These are phyloP conservation scores for Corythornis cristatus DNA, from an alignment of 2,113 vertebrate genomes.

Conservation along the genomic window DNA sequence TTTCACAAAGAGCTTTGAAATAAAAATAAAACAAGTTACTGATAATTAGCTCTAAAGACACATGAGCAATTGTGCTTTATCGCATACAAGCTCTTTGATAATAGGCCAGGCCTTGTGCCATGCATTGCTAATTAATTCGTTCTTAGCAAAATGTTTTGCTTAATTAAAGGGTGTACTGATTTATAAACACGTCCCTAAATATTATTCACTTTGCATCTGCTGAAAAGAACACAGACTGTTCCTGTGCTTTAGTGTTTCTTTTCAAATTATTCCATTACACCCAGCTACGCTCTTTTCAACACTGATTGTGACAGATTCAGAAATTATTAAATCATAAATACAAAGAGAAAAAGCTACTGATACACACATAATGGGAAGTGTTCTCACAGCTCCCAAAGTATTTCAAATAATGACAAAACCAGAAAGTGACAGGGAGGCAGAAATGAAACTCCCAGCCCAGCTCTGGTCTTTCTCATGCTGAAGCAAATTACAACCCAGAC, in stretches of 20 bases:
- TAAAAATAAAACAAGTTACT: constrained; percentile 59
- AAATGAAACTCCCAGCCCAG: not conserved
- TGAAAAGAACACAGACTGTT: constrained; percentile 36
- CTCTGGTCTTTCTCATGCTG: not conserved
- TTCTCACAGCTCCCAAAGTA: constrained; percentile 61
- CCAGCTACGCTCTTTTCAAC: constrained; percentile 41
- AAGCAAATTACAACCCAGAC: not conserved
- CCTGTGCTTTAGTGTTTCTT: constrained; percentile 47
- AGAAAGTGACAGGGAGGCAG: not conserved
- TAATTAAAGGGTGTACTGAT: constrained; percentile 81
- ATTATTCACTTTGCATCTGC: constrained; percentile 65
- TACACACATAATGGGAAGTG: constrained; percentile 55
- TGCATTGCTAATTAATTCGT: constrained; percentile 79
- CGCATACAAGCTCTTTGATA: constrained; percentile 67
- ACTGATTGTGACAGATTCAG: constrained; percentile 68
- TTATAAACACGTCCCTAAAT: constrained; percentile 72
- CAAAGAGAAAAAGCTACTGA: constrained; percentile 28
- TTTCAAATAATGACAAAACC: constrained; percentile 65
- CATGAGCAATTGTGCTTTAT: constrained; percentile 68
- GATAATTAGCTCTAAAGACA: constrained; percentile 76
- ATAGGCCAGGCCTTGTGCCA: constrained; percentile 65
- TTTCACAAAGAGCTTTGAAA: constrained; percentile 44
- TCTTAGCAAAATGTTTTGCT: constrained; percentile 78
- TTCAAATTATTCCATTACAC: constrained; percentile 66
- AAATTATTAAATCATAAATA: constrained; percentile 77